Base-by-base conservation (phyloP, 2,113 vertebrate genomes). In the Paradoxurus hermaphroditus region DNA sequence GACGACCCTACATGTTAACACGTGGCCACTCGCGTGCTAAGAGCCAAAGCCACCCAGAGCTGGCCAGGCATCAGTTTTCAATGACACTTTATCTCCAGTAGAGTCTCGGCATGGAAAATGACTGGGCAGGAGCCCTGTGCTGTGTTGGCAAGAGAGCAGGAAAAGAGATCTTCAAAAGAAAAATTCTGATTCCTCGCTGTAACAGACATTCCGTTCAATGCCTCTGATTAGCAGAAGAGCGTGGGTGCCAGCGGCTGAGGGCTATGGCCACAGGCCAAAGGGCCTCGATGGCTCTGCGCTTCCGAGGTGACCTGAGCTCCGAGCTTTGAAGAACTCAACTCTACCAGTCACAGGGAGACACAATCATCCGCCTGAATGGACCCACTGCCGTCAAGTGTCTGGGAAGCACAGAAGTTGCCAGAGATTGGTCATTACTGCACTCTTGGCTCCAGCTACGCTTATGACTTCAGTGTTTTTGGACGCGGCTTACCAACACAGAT, bases 331-430 rank as follows among this genome's bases (percentile, higher is more conserved):
- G 97, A 93, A 75, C 83, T 36, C 95, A 84, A 85, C 95, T 73
- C 87, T 77, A 65, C 85, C 97, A 86, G 93, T 93, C 75, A 95
- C 44, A 86, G 97, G 72, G 98, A 97, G 97, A 96, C 68, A 90
- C 23, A 67, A 77, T 96, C 81, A 16, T 78, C 31, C 23, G 82
- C 96, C 78, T 90, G 96, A 98, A 95, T 65, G 95, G 81, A 96
- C 93, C 97, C 63, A 41, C 95, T 97, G 97, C 91, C 59, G 75
- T 89, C 95, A 90, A 34, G 91, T 70, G 70, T 91, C 79, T 95
- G 90, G 96, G 97, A 97, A 97, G 96, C 59, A 96, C 88, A 96
- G 97, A 36, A 92, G 51, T 49, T 83, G 81, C 95, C 97, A 91
- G 34, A 44, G 89, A 59, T 53, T 7, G 25, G 94, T 27, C 1